Conservation (phyloP, 2,797 vertebrate species). For the Heterohyrax brucei region DNA sequence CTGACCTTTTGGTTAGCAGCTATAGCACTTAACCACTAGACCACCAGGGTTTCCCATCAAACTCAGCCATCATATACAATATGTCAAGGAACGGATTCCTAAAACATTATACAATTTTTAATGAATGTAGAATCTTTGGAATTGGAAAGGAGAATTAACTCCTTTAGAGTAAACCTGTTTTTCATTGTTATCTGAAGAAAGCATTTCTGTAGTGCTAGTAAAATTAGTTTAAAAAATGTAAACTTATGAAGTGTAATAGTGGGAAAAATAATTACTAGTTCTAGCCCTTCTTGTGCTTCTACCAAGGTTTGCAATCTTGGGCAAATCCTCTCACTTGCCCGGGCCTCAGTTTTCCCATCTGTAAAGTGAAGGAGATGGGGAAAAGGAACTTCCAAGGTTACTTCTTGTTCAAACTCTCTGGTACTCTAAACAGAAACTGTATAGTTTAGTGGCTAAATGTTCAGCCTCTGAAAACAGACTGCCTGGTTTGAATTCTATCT, state of each 20-base stretch:
- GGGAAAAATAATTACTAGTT: background rate
- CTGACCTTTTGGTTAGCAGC: no score
- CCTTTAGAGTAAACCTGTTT: background rate
- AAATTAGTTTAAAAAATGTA: background rate
- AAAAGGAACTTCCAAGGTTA: background rate
- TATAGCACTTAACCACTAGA: no score
- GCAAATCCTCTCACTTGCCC: background rate
- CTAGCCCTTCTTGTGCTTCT: background rate
- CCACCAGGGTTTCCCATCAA: background rate
- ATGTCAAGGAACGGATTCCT: constrained; percentile 16
- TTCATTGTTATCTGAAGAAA: background rate
- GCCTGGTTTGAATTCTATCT: background rate
- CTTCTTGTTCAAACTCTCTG: background rate
- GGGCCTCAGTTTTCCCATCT: background rate
- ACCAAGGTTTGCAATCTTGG: background rate
- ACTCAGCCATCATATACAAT: background rate
- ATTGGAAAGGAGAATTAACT: background rate
- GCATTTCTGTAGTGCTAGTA: background rate
- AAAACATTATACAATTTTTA: background rate
- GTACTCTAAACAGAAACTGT: background rate
- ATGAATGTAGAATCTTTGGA: background rate
- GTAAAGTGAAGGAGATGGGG: background rate
- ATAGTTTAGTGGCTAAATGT: background rate
- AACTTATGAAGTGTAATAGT: background rate
- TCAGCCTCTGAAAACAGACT: background rate